Evolutionary conservation across 2,888 invertebrate genomes (phyloP), one percentile per base, ranked within the genome.

Genomic region (Acanthopleura granulata): DNA sequence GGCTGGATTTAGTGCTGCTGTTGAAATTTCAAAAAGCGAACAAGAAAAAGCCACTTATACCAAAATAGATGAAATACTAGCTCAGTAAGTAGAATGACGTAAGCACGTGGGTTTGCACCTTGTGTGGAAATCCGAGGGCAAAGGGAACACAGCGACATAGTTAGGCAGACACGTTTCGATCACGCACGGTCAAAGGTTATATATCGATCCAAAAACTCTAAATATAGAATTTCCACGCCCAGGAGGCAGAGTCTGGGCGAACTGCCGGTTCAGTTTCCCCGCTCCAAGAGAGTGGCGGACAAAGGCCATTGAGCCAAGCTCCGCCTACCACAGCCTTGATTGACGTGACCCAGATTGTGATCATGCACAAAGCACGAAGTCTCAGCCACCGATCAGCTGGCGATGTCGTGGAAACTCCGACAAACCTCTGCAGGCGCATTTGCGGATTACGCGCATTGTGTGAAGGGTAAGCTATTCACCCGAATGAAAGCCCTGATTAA

Each of bases 301-400:
- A 57, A 40, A 40, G 40, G 40, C 40, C 40, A 12, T 15, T 27
- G 66, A 66, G 66, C 22, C 25, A 12, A 27, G 25, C 66, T 25
- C 66, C 66, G 66, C 66, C 66, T 27, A 3, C 18, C 14, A 66
- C 22, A 6, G 6, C 15, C 22, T 25, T 27, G 66, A 66, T 22
- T 66, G 22, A 27, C 29, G 16, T 27, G 14, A 22, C 22, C 66
- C 16, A 27, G 25, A 66, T 66, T 27, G 3, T 16, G 29, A 66
- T 66, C 66, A 66, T 66, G 66, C 66, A 66, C 27, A 66, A 66
- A 27, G 25, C 22, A 27, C 66, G 22, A 25, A 16, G 29, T 6
- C 25, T 15, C 66, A 66, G 4, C 3, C 16, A 15, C 3, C 29
- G 66, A 66, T 66, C 66, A 66, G 66, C 66, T 66, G 66, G 14